Conservation (phyloP, 2,797 vertebrate species). For the Liasis olivaceus region DNA sequence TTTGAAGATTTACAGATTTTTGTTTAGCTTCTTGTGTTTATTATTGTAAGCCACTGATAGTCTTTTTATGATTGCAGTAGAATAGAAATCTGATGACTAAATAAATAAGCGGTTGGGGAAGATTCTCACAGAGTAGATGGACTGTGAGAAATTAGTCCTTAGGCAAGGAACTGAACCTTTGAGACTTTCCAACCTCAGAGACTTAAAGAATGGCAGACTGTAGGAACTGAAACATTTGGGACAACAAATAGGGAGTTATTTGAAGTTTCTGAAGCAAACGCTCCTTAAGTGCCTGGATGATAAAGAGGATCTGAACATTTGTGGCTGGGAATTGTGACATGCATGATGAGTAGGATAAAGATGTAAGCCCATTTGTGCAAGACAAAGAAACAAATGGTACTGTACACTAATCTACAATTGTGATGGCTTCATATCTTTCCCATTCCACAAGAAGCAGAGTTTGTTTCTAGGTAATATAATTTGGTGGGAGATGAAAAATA, state of each 20-base stretch:
- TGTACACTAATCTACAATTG: no score
- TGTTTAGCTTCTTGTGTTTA: background rate
- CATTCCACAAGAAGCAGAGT: background rate
- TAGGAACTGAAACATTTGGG: background rate
- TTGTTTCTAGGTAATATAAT: background rate
- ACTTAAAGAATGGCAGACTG: background rate
- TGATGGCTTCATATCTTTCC: background rate
- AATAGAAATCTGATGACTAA: background rate
- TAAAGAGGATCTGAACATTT: background rate
- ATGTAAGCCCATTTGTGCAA: background rate
- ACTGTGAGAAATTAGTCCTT: background rate
- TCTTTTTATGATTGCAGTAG: background rate
- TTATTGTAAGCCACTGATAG: background rate
- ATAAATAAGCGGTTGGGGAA: background rate
- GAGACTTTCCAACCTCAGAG: background rate
- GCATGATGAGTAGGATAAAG: background rate
- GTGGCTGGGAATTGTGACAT: background rate
- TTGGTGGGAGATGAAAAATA: background rate
- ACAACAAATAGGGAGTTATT: background rate
- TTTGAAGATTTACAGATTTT: background rate
- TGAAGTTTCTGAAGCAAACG: background rate
- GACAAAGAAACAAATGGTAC: background rate
- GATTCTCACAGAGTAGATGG: background rate
- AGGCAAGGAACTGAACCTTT: background rate
- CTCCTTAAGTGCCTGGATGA: background rate